Evolutionary conservation across 2,888 invertebrate species (phyloP), one percentile per base, ranked within the genome.

Genomic region (Hirudinaria manillensis): DNA sequence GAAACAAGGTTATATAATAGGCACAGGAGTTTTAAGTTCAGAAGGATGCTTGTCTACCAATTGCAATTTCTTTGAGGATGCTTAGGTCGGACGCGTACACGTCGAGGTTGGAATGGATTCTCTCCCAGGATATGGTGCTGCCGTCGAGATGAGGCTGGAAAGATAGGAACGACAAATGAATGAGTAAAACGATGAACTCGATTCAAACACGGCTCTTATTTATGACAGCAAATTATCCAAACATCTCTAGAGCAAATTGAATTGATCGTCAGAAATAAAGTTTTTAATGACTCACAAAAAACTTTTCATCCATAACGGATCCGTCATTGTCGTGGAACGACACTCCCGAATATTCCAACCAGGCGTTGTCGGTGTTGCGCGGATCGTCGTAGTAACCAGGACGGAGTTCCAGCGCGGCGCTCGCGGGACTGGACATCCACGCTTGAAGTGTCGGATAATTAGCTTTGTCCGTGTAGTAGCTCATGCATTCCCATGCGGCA

Each of bases 281-380:
- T 45, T 45, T n/a, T 45, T 16, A 61, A 16, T 27, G 29, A 61
- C 61, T 61, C 19, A 61, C 61, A 16, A 29, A 24, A 6, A 24
- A 32, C 32, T 68, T 32, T 24, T 68, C 36, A 68, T 68, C 21
- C 32, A 68, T 34, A 21, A 68, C 68, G 27, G n/a, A 85, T 0
- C 92, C 93, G 70, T 86, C 87, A 29, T 91, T 89, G 83, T 98
- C 96, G 83, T 99, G 98, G 84, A 94, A 98, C 87, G 93, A 94
- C 72, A 90, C 89, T 1, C 93, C 98, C 16, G 91, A 89, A 0
- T 97, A 97, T 86, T 99, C 99, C 89, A 99, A 96, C 99, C 99
- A 99, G 0, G 96, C 90, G 85, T 98, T 98, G 85, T 99, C 99
- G 0, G 99, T 99, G 84, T 99, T 99, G 72, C 99, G 89, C 29